Percentiles rank a stretch among this genome's conserved stretches.
These are phyloP conservation scores for Minunthozetes semirufus DNA, from an alignment of 2,888 invertebrate species.

Conservation along the genomic window DNA sequence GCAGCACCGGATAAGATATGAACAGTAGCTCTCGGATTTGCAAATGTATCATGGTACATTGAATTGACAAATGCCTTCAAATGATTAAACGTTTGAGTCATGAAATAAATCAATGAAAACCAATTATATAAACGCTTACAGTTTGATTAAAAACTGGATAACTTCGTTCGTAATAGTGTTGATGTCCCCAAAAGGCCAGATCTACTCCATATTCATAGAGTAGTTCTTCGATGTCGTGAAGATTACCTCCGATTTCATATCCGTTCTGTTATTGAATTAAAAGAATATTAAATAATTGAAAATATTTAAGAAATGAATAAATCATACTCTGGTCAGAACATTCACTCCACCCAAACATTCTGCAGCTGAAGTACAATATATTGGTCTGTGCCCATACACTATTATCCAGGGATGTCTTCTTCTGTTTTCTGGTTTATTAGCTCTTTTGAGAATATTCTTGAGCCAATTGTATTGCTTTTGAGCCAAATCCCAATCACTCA, in stretches of 20 bases:
- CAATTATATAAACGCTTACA: slow-evolving; percentile 42
- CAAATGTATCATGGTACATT: slow-evolving; percentile 45
- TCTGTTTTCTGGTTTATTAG: slow-evolving; percentile 43
- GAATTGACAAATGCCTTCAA: not conserved
- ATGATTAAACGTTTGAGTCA: not conserved
- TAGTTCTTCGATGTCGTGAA: not conserved
- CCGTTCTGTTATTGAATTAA: not conserved
- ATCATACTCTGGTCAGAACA: not conserved
- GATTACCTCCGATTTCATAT: not conserved
- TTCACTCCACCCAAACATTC: slow-evolving; percentile 6
- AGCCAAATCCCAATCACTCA: slow-evolving; percentile 36
- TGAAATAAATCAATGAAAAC: not conserved
- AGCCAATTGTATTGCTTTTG: not conserved
- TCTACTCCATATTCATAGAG: slow-evolving; percentile 55
- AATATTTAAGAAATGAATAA: not conserved
- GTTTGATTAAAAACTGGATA: slow-evolving; percentile 52
- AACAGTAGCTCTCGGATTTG: slow-evolving; percentile 52
- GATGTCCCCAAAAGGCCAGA: slow-evolving; percentile 52
- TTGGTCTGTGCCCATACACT: slow-evolving; percentile 47
- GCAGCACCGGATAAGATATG: slow-evolving; percentile 53
- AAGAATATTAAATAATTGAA: not conserved
- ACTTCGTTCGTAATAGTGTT: slow-evolving; percentile 53
- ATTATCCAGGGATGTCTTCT: slow-evolving; percentile 47
- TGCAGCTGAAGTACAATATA: slow-evolving; percentile 46
- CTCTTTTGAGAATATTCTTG: slow-evolving; percentile 36